Evolutionary conservation across 2,113 vertebrate species (phyloP).

Genomic region (Indicator indicator): DNA sequence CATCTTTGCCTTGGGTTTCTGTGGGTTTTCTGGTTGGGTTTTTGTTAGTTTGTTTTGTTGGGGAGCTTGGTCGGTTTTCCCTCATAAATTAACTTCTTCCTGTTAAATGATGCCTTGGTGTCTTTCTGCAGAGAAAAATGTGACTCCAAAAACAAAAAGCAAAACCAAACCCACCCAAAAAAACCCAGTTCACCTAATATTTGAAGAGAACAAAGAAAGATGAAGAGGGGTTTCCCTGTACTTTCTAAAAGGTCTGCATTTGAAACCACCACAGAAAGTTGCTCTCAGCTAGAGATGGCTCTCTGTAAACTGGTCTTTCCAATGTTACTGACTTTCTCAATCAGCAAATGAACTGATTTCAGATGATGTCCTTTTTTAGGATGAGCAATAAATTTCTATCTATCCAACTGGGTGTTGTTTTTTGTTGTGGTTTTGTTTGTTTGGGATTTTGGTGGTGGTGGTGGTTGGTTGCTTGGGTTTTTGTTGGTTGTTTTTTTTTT

Average conservation of each 20-base stretch:
- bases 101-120: neutral
- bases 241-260: neutral
- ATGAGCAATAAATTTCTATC: neutral
- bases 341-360: neutral
- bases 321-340: neutral
- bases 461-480: too few relatives aligned
- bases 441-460: too few relatives aligned
- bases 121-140: neutral
- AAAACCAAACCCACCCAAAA: too few relatives aligned
- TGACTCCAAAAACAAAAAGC: neutral
- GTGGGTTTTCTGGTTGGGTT: accelerated
- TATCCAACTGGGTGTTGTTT: neutral
- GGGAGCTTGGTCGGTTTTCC: too few relatives aligned
- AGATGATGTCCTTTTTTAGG: neutral
- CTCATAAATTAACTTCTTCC: neutral
- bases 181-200: neutral
- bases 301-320: neutral
- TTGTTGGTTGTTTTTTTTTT: too few relatives aligned
- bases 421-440: too few relatives aligned
- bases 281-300: neutral
- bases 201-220: neutral
- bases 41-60: neutral
- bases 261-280: neutral
- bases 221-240: accelerated
- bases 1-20: neutral